Conservation (phyloP, 2,888 invertebrate species). For the Galerucella nymphaeae region DNA sequence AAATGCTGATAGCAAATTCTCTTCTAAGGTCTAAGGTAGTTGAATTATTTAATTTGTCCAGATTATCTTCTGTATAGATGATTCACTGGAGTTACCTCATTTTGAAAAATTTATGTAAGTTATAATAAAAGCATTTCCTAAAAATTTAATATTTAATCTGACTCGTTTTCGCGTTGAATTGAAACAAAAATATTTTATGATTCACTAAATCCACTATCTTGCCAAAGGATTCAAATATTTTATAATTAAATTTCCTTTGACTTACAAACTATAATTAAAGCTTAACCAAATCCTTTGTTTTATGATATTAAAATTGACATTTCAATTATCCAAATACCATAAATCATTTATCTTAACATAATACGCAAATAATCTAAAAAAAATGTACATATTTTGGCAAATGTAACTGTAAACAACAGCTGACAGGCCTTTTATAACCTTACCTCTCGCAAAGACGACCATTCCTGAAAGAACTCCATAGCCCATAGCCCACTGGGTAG, state of each 20-base stretch:
- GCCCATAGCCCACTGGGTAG: conserved; percentile 57
- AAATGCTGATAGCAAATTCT: no score
- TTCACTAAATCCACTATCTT: background rate
- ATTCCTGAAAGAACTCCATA: conserved; percentile 66
- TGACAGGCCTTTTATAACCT: background rate
- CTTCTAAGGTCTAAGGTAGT: no score
- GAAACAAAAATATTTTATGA: background rate
- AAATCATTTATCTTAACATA: background rate
- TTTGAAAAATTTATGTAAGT: no score
- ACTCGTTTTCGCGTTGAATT: background rate
- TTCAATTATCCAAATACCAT: background rate
- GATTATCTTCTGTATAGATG: no score
- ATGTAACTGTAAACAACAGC: conserved; percentile 33
- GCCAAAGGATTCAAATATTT: background rate
- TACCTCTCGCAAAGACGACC: conserved; percentile 52
- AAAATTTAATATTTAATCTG: no score
- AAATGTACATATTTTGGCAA: conserved; percentile 23
- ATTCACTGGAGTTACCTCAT: no score
- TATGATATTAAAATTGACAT: background rate
- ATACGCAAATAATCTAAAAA: background rate
- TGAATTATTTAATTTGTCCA: no score
- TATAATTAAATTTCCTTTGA: background rate
- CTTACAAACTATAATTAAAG: no score
- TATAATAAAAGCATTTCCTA: no score
- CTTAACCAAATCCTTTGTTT: background rate